Base-by-base conservation (phyloP, 2,113 vertebrate species). In the Heterotilapia buettikoferi region DNA sequence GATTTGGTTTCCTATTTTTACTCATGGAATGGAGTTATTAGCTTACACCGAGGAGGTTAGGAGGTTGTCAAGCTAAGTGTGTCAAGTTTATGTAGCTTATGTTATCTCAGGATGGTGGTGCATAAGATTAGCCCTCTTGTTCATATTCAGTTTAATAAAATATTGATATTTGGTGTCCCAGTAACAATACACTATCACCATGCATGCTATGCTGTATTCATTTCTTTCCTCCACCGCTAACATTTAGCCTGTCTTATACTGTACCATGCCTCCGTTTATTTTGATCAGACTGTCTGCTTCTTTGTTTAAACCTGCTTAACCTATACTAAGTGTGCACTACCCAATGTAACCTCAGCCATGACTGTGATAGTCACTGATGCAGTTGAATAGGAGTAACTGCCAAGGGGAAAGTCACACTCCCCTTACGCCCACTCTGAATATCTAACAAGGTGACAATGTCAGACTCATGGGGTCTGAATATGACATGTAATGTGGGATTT, bases 391-490 rank as follows among this genome's bases (percentile, higher is more conserved):
- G 19, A 61, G 56, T 52, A 80, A 86, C 80, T 85, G 53, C 14
- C 14, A 38, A 54, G 18, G 7, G 66, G 54, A 29, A 78, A 88
- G 63, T 81, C 21, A 86, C 73, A 81, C 11, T 18, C 12, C 61
- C 26, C 38, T 6, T 26, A 7, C 9, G 13, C 31, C 10, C 36
- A 19, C 2, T 18, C 29, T 57, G 38, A 76, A 43, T n/a, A 53
- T 4, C 86, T 86, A 86, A 81, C 26, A 43, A 81, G 26, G 31
- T 87, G 40, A 29, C n/a, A 29, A 57, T 43, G 82, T 83, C 71
- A 29, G 56, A 73, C 47, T 63, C n/a, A 61, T 13, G 45, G 45
- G 73, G 26, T 68, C 61, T 86, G 19, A 79, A 50, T 50, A 10
- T 84, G 50, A 52, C 26, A 16, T 54, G 19, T 7, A 36, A 9